Evolutionary conservation across 2,888 invertebrate genomes (phyloP).

Genomic region (Thera britannica): DNA sequence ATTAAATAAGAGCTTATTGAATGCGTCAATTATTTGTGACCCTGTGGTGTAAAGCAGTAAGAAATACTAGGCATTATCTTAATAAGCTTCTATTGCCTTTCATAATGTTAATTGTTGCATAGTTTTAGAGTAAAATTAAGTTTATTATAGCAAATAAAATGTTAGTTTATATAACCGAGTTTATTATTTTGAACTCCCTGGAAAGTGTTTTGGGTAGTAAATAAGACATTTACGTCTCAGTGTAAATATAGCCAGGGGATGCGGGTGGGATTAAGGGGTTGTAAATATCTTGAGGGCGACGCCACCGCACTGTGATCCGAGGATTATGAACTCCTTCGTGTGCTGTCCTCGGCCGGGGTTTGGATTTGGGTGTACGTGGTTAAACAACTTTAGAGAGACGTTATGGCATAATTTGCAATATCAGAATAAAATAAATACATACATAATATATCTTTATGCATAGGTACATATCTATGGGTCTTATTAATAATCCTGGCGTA

Average conservation of each 20-base stretch:
- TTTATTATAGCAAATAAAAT: slow-evolving; percentile 33
- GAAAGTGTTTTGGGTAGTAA: slow-evolving; percentile 40
- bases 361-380: not conserved
- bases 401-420: no score
- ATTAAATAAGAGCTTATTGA: not conserved
- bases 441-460: no score
- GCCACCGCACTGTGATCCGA: slow-evolving; percentile 19
- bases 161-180: slow-evolving; percentile 25
- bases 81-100: slow-evolving; percentile 7
- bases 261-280: slow-evolving; percentile 42
- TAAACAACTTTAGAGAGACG: no score
- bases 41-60: not conserved
- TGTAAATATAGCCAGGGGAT: slow-evolving; percentile 46
- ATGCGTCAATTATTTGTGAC: not conserved
- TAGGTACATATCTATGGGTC: no score
- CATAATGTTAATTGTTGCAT: slow-evolving; percentile 40
- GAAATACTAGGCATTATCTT: slow-evolving; percentile 6
- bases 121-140: slow-evolving; percentile 22
- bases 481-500: no score
- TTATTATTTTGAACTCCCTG: slow-evolving; percentile 26
- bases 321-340: slow-evolving; percentile 13
- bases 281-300: slow-evolving; percentile 44
- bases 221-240: slow-evolving; percentile 47
- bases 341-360: slow-evolving; percentile 7
- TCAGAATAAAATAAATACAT: no score